Percentiles rank a stretch among this genome's conserved stretches.
phyloP scores from a whole-genome alignment of 1,140 invertebrate genomes.

The Drosophila pruinosa region DNA sequence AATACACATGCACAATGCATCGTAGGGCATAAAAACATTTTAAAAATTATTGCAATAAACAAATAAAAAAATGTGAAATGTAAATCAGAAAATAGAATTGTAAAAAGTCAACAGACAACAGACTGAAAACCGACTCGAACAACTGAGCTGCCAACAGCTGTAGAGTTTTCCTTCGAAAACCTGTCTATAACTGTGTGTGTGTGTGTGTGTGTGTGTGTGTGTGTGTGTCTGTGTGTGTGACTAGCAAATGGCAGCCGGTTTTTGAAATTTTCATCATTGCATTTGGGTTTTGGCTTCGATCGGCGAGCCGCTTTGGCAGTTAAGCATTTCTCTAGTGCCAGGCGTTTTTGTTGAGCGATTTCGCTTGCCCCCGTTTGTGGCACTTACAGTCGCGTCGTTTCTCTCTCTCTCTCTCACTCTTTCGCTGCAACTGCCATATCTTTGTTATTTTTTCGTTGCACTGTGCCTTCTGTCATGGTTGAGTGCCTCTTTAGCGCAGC shows the following conservation, averaged over 20 bases:
- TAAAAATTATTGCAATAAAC: constrained; percentile 60
- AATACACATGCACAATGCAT: constrained; percentile 16
- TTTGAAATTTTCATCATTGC: constrained; percentile 48
- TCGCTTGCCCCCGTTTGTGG: constrained; percentile 48
- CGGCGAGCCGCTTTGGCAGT: constrained; percentile 42
- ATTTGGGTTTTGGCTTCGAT: constrained; percentile 50
- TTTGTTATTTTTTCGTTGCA: constrained; percentile 17
- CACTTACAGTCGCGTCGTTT: constrained; percentile 41
- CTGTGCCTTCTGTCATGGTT: constrained; percentile 43
- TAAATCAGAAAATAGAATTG: too few species aligned
- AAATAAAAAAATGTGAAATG: neutral
- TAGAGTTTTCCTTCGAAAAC: neutral
- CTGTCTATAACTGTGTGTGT: neutral
- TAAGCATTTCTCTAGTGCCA: constrained; percentile 42
- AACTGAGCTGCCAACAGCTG: constrained; percentile 12
- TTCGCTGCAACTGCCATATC: neutral
- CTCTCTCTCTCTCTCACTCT: neutral
- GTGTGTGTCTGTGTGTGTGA: constrained; percentile 15
- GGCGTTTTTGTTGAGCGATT: constrained; percentile 46
- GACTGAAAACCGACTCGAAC: constrained; percentile 1
- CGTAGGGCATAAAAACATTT: constrained; percentile 50
- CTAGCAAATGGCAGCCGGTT: constrained; percentile 38
- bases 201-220: constrained; percentile 12
- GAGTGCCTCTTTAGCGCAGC: constrained; percentile 63
- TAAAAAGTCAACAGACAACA: neutral